These are phyloP conservation scores for Trachelus troglodyta DNA, from an alignment of 2,888 invertebrate genomes.

Conservation along the genomic window DNA sequence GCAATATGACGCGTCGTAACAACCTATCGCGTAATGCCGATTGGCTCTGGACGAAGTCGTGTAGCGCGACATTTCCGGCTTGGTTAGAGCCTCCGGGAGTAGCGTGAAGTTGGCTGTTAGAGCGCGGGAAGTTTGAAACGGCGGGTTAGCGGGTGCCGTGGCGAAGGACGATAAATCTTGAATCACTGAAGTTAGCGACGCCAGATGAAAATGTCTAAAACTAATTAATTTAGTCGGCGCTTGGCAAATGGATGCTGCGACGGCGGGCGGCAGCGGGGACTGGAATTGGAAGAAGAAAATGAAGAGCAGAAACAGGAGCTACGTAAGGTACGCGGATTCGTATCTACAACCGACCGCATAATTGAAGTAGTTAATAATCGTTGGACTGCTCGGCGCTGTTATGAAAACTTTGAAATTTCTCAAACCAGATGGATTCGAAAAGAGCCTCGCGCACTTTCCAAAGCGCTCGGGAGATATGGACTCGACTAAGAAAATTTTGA, in stretches of 20 bases:
- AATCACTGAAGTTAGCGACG: neutral
- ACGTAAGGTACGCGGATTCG: neutral
- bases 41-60: neutral
- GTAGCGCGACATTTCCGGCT: neutral
- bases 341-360: slow-evolving; percentile 2
- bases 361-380: slow-evolving; percentile 7
- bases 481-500: neutral
- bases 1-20: neutral
- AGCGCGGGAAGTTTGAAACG: neutral
- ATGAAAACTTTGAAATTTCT: neutral
- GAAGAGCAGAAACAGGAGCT: neutral
- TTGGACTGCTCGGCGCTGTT: neutral
- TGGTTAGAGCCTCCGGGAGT: neutral
- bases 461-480: neutral
- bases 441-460: neutral
- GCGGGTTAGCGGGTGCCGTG: neutral
- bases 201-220: slow-evolving; percentile 3
- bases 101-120: neutral
- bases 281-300: neutral
- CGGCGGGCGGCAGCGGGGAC: neutral
- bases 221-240: slow-evolving; percentile 5
- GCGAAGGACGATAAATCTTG: neutral
- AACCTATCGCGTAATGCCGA: neutral
- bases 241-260: neutral
- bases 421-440: neutral